Percentiles rank a stretch among this genome's conserved stretches.
These are phyloP conservation scores for Luffia ferchaultella DNA, from an alignment of 2,888 invertebrate genomes.

Conservation along the genomic window DNA sequence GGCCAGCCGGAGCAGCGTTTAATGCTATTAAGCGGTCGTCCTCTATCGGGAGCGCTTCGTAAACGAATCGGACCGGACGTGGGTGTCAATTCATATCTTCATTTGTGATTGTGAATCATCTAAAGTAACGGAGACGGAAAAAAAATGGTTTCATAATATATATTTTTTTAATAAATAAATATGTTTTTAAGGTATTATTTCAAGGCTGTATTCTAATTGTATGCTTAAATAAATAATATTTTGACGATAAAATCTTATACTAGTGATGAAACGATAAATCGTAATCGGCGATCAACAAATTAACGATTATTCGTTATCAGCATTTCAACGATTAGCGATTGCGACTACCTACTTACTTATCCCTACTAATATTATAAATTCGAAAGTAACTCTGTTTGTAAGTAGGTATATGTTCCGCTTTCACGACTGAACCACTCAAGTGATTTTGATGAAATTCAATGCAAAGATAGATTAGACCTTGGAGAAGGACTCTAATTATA, in stretches of 20 bases:
- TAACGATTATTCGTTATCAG: too few relatives aligned
- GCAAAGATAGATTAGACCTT: too few relatives aligned
- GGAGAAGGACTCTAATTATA: too few relatives aligned
- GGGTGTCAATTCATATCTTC: neutral
- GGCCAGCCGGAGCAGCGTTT: constrained; percentile 42
- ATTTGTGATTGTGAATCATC: neutral
- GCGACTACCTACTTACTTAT: too few relatives aligned
- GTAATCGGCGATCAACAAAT: neutral
- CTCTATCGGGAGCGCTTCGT: neutral
- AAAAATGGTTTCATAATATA: neutral
- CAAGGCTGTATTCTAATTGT: neutral
- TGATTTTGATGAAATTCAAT: too few relatives aligned
- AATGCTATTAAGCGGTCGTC: constrained; percentile 45
- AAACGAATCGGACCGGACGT: neutral
- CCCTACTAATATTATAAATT: too few relatives aligned
- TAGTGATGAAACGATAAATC: neutral
- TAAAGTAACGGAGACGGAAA: too few relatives aligned
- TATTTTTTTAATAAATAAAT: neutral
- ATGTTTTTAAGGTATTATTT: neutral
- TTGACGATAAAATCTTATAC: neutral
- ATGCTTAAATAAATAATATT: neutral
- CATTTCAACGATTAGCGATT: too few relatives aligned
- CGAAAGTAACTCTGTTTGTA: too few relatives aligned
- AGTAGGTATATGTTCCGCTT: too few relatives aligned
- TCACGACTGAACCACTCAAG: too few relatives aligned